phyloP scores from a whole-genome alignment of 1,140 invertebrate genomes.

The Augochlora pura region DNA sequence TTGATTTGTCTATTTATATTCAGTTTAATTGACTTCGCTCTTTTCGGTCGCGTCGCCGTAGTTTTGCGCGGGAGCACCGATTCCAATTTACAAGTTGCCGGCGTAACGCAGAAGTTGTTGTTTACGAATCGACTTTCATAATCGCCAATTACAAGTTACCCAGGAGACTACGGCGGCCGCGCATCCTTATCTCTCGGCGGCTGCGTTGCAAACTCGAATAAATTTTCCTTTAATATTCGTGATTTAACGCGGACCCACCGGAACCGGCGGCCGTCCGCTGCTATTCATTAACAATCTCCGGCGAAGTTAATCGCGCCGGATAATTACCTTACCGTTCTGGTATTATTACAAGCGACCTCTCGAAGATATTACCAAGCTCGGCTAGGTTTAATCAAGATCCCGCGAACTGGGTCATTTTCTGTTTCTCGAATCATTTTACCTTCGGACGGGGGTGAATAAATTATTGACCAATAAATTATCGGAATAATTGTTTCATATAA shows the following conservation, averaged over 20 bases:
- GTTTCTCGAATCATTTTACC: too few species aligned
- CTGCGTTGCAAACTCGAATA: background rate
- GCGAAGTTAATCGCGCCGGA: slow-evolving; percentile 28
- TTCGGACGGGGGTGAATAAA: too few species aligned
- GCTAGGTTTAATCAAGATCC: background rate
- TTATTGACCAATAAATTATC: too few species aligned
- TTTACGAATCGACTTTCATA: slow-evolving; percentile 4
- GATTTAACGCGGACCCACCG: background rate
- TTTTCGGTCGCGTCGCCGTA: background rate
- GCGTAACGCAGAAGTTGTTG: background rate
- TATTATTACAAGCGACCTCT: slow-evolving; percentile 20
- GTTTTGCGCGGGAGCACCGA: background rate
- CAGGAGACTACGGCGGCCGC: background rate
- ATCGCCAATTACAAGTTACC: background rate
- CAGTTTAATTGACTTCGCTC: too few species aligned
- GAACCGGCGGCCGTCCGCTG: background rate
- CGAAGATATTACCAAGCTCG: background rate
- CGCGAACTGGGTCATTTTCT: too few species aligned
- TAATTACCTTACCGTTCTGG: slow-evolving; percentile 17
- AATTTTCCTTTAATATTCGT: slow-evolving; percentile 20
- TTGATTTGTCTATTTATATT: background rate
- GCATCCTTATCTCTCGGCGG: background rate
- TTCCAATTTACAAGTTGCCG: background rate
- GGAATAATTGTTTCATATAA: too few species aligned
- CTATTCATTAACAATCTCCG: slow-evolving; percentile 22